phyloP scores from a whole-genome alignment of 1,140 invertebrate species.

The Neodiprion virginianus region DNA sequence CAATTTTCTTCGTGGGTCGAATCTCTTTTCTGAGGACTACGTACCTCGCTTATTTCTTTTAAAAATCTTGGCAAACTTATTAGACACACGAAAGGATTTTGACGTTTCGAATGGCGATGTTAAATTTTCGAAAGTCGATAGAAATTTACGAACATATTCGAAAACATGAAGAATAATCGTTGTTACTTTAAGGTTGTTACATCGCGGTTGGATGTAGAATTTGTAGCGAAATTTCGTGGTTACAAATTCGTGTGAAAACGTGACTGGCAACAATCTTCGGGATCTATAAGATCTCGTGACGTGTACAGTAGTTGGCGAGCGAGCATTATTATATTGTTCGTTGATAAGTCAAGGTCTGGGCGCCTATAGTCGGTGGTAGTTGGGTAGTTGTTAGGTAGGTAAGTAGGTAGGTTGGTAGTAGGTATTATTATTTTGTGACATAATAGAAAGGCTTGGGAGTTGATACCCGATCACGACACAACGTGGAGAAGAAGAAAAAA shows the following conservation, averaged over 20 bases:
- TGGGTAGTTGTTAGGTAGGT: background rate
- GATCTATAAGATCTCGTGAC: conserved; percentile 3
- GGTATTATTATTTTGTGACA: too few species aligned
- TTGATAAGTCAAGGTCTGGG: background rate
- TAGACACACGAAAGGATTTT: background rate
- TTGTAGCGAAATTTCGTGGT: too few species aligned
- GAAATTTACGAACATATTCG: too few species aligned
- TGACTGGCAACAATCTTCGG: background rate
- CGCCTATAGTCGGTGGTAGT: background rate
- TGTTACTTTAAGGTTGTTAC: too few species aligned
- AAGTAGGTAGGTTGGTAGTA: too few species aligned
- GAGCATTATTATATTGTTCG: background rate
- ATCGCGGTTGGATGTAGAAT: too few species aligned
- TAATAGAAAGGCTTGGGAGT: background rate
- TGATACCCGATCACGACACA: background rate
- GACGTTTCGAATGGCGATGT: conserved; percentile 17
- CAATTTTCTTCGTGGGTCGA: too few species aligned
- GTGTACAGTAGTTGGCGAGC: background rate
- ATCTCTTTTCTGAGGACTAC: too few species aligned
- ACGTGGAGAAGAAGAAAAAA: background rate
- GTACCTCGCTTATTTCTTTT: background rate
- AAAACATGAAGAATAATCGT: too few species aligned
- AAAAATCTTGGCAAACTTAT: background rate
- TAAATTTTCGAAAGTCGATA: conserved; percentile 27
- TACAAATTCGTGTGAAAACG: too few species aligned